Percentiles rank a stretch among this genome's conserved stretches.
These are phyloP conservation scores for Cichladusa arquata DNA, from an alignment of 2,113 vertebrate genomes.

Conservation along the genomic window DNA sequence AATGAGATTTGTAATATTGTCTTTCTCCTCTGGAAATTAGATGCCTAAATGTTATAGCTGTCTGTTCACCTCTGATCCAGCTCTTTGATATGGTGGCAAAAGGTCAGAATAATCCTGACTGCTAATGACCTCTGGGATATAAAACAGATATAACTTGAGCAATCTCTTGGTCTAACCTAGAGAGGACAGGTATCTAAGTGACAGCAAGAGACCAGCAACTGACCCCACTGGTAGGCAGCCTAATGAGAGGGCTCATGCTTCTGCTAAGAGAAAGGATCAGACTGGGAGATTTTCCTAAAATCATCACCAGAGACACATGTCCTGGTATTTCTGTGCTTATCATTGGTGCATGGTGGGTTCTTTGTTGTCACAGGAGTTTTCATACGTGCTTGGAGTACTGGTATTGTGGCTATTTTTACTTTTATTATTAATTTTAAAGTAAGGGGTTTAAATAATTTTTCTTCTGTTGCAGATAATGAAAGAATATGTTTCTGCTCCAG, in stretches of 20 bases:
- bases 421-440: background rate
- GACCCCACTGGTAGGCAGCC: background rate
- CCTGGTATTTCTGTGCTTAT: background rate
- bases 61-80: background rate
- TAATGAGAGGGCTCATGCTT: background rate
- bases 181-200: background rate
- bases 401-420: background rate
- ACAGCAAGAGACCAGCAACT: background rate
- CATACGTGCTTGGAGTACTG: background rate
- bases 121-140: background rate
- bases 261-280: background rate
- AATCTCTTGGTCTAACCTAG: background rate
- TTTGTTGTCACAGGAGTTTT: background rate
- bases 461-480: background rate
- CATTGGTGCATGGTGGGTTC: accelerated
- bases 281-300: background rate
- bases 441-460: background rate
- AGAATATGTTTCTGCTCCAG: background rate
- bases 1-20: background rate
- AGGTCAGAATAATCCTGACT: background rate
- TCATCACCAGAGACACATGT: background rate
- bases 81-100: background rate
- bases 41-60: background rate
- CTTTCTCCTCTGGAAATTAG: background rate
- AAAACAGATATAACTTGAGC: background rate